phyloP scores from a whole-genome alignment of 2,113 vertebrate genomes.

The Rostratula benghalensis region DNA sequence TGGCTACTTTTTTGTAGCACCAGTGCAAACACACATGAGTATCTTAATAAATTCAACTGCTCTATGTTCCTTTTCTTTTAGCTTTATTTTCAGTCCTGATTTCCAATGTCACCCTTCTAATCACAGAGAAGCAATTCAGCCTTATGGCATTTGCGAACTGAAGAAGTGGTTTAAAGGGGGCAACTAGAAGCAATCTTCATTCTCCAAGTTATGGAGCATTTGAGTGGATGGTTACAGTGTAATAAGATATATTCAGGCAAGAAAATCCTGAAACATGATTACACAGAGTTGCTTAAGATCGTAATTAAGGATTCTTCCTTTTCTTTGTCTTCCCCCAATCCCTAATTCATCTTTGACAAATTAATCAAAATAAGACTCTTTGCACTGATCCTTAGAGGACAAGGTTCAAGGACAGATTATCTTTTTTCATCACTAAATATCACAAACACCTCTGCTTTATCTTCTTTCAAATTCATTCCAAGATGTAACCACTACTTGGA shows the following conservation, averaged over 20 bases:
- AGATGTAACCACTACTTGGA: not conserved
- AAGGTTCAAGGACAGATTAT: conserved; percentile 32
- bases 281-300: conserved; percentile 22
- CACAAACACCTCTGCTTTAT: not conserved
- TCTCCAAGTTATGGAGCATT: not conserved
- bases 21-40: not conserved
- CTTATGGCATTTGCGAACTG: conserved; percentile 5
- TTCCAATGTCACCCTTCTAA: conserved; percentile 13
- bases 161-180: conserved; percentile 32
- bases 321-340: conserved; percentile 26
- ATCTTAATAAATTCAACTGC: not conserved
- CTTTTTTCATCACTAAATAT: conserved; percentile 1
- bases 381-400: conserved; percentile 32
- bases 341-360: conserved; percentile 41
- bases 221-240: conserved; percentile 10
- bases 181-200: conserved; percentile 4
- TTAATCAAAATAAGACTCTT: conserved; percentile 55
- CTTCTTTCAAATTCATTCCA: not conserved
- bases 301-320: conserved; percentile 54
- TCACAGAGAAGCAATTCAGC: not conserved
- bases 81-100: not conserved
- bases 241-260: conserved; percentile 56
- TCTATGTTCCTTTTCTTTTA: not conserved
- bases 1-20: not conserved
- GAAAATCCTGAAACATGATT: conserved; percentile 59